Evolutionary conservation across 2,888 invertebrate species (phyloP), one percentile per base, ranked within the genome.

Genomic region (Lasioglossum marginatum): DNA sequence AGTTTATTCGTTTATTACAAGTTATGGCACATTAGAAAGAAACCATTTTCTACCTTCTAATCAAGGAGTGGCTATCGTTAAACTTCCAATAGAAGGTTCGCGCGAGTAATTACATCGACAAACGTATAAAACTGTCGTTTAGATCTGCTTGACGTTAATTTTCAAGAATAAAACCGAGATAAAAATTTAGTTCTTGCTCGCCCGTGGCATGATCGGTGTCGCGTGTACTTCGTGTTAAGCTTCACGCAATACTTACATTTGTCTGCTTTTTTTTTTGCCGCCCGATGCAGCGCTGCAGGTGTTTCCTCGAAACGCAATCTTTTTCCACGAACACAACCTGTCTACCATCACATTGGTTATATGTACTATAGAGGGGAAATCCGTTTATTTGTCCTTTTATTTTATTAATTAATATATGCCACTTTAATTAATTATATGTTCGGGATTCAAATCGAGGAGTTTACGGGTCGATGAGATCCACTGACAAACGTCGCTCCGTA

Each of bases 211-310:
- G 83, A 70, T 31, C 48, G 52, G 77, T 80, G 77, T 83, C 79
- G 83, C 79, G 73, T 83, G 79, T 23, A 68, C 37, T 80, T 71
- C 77, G 5, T 12, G 40, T 75, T 12, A 31, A 77, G 63, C 43
- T 74, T 77, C 83, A 80, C 81, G 84, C 85, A 80, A 86, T 75
- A 71, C 68, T 78, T 77, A 52, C 85, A 71, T 83, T 80, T 80
- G 85, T 80, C 66, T 52, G 37, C 27, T 83, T 80, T 23, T 72
- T 37, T 71, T 60, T 34, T 10, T 37, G 6, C 40, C 4, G 5
- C 48, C 12, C 73, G 57, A 60, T 37, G 40, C 40, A 31, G 37
- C 40, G 31, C 16, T 40, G 52, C 16, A 60, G 73, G 37, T 12
- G 23, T 68, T 83, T 74, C 31, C 82, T 31, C n/a, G 74, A 60